These are phyloP conservation scores for Amorpha juglandis DNA, from an alignment of 2,888 invertebrate genomes.

Conservation along the genomic window DNA sequence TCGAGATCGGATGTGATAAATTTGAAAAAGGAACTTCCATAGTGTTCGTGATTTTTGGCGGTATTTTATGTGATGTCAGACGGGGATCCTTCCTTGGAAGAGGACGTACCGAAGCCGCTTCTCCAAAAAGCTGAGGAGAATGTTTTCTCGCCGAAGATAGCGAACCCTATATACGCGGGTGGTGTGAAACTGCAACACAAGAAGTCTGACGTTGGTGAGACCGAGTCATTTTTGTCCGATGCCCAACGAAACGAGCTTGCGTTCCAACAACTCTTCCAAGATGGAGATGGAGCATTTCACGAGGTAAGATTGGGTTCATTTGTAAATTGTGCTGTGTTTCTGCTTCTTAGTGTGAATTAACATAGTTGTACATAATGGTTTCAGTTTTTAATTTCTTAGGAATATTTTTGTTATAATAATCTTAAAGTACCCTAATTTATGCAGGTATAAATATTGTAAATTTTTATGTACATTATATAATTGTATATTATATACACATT, in stretches of 20 bases:
- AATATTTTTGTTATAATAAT: too few species aligned
- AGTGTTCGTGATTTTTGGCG: constrained; percentile 35
- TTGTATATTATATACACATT: too few species aligned
- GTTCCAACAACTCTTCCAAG: constrained; percentile 70
- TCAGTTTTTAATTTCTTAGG: too few species aligned
- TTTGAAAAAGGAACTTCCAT: constrained; percentile 28
- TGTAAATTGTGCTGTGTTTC: background rate
- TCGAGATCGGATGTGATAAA: constrained; percentile 37
- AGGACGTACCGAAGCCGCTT: constrained; percentile 75
- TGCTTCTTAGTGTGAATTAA: background rate
- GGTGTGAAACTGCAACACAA: constrained; percentile 72
- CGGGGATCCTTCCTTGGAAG: constrained; percentile 81
- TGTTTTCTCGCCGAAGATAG: constrained; percentile 78
- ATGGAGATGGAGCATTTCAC: constrained; percentile 69
- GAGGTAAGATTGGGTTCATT: constrained; percentile 55
- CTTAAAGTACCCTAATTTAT: too few species aligned
- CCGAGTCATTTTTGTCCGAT: constrained; percentile 72
- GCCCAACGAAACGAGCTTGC: constrained; percentile 77
- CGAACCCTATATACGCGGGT: constrained; percentile 73
- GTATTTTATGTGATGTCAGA: constrained; percentile 74
- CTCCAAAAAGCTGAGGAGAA: constrained; percentile 70
- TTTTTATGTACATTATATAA: too few species aligned
- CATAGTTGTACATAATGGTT: too few species aligned
- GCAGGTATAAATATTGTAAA: too few species aligned
- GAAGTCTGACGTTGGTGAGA: constrained; percentile 66